A percentile compares a stretch with the other conserved stretches of the same genome.
Evolutionary conservation across 2,888 invertebrate species (phyloP).

Genomic region (Serripes groenlandicus): DNA sequence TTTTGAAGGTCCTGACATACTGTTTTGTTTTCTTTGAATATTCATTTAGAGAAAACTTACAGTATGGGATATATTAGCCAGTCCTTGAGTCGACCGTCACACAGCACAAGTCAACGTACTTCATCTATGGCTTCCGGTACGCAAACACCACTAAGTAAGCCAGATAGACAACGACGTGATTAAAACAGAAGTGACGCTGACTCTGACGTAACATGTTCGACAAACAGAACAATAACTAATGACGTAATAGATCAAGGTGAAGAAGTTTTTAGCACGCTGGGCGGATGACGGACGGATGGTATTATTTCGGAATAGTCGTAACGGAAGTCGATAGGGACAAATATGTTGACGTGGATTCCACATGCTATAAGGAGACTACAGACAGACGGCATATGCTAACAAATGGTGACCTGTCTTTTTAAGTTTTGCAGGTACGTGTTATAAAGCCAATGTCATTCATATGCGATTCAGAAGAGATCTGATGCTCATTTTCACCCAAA

Average conservation of each 20-base stretch:
- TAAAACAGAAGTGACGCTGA: neutral
- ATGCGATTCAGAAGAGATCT: too few relatives aligned
- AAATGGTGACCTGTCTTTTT: neutral
- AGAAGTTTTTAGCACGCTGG: constrained; percentile 85
- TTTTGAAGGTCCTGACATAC: too few relatives aligned
- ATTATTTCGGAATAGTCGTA: constrained; percentile 79
- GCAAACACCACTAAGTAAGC: too few relatives aligned
- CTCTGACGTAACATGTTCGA: neutral
- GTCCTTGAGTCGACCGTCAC: neutral
- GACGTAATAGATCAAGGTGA: neutral
- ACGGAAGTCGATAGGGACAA: constrained; percentile 71
- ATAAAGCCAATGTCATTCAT: too few relatives aligned
- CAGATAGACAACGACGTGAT: neutral
- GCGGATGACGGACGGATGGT: constrained; percentile 86
- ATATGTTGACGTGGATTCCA: constrained; percentile 83
- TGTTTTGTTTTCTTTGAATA: too few relatives aligned
- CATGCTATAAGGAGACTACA: constrained; percentile 67
- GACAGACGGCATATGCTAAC: neutral
- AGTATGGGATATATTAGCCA: too few relatives aligned
- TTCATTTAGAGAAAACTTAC: too few relatives aligned
- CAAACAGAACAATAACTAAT: neutral
- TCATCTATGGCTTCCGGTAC: too few relatives aligned
- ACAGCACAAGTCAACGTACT: neutral
- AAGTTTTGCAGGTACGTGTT: constrained; percentile 19
- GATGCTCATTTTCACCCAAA: too few relatives aligned